Evolutionary conservation across 2,888 invertebrate genomes (phyloP).

Genomic region (Ferdinandea cuprea): DNA sequence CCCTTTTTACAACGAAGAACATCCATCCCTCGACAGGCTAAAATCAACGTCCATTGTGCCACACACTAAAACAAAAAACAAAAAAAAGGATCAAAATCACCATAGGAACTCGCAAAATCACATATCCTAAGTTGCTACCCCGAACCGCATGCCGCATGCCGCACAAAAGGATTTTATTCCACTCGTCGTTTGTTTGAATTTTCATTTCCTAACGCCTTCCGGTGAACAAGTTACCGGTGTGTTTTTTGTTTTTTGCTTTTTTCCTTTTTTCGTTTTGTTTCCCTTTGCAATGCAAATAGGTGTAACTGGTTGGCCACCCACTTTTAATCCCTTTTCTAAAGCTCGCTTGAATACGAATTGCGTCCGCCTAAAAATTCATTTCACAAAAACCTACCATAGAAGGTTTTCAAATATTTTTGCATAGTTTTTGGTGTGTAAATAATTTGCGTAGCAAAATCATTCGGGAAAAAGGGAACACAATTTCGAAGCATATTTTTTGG

Average conservation of each 20-base stretch:
- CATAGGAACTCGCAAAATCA: slow-evolving; percentile 55
- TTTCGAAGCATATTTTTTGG: slow-evolving; percentile 60
- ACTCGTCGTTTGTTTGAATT: slow-evolving; percentile 65
- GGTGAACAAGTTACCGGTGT: slow-evolving; percentile 45
- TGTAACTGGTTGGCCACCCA: slow-evolving; percentile 27
- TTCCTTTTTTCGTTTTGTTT: slow-evolving; percentile 8
- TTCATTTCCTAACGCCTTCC: slow-evolving; percentile 71
- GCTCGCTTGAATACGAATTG: slow-evolving; percentile 4
- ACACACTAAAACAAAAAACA: slow-evolving; percentile 24
- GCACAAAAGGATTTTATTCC: slow-evolving; percentile 26
- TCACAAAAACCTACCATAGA: slow-evolving; percentile 7
- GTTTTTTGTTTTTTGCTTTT: too few relatives aligned
- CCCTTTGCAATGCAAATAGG: slow-evolving; percentile 4
- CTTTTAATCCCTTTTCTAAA: slow-evolving; percentile 52
- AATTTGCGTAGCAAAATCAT: slow-evolving; percentile 46
- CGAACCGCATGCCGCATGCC: slow-evolving; percentile 8
- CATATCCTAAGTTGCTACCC: slow-evolving; percentile 27
- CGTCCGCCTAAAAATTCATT: slow-evolving; percentile 31
- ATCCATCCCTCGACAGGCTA: slow-evolving; percentile 8
- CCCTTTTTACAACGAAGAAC: neutral
- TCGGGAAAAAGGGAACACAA: slow-evolving; percentile 10
- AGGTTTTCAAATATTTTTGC: slow-evolving; percentile 64
- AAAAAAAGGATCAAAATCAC: slow-evolving; percentile 44
- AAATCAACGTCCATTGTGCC: slow-evolving; percentile 67
- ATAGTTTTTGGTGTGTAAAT: slow-evolving; percentile 72